These are phyloP conservation scores for Australoheros scitulus DNA, from an alignment of 2,113 vertebrate genomes.

Conservation along the genomic window DNA sequence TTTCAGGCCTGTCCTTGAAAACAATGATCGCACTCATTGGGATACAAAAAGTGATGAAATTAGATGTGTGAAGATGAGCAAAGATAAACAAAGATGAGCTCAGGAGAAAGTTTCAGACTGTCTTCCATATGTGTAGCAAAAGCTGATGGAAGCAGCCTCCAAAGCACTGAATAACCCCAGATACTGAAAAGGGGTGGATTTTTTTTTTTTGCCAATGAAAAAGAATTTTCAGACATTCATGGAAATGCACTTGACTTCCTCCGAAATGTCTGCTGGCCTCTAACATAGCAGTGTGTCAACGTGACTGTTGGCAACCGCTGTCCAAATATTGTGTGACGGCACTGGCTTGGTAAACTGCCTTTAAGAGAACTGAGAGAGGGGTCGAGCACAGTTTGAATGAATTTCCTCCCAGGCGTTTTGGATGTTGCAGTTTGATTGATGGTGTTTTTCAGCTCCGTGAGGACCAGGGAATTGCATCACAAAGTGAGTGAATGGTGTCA, in stretches of 20 bases:
- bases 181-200: no score
- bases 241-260: not conserved
- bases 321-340: conserved; percentile 1
- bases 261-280: not conserved
- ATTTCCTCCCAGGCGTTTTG: conserved; percentile 38
- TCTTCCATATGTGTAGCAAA: not conserved
- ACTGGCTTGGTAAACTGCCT: conserved; percentile 8
- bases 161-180: not conserved
- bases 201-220: not conserved
- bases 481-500: conserved; percentile 38
- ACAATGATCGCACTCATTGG: not conserved
- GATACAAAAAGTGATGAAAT: conserved; percentile 2
- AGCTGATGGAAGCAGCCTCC: not conserved
- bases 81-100: not conserved
- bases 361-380: conserved; percentile 7
- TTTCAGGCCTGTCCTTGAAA: not conserved
- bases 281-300: not conserved
- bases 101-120: not conserved
- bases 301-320: not conserved
- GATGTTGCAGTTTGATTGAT: conserved; percentile 56
- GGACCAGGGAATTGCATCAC: conserved; percentile 58
- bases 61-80: not conserved
- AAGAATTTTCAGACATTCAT: not conserved
- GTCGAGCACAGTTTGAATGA: conserved; percentile 23
- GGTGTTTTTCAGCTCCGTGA: conserved; percentile 44